Conservation (phyloP, 2,113 vertebrate genomes). For the Ophthalmolycus amberensis region DNA sequence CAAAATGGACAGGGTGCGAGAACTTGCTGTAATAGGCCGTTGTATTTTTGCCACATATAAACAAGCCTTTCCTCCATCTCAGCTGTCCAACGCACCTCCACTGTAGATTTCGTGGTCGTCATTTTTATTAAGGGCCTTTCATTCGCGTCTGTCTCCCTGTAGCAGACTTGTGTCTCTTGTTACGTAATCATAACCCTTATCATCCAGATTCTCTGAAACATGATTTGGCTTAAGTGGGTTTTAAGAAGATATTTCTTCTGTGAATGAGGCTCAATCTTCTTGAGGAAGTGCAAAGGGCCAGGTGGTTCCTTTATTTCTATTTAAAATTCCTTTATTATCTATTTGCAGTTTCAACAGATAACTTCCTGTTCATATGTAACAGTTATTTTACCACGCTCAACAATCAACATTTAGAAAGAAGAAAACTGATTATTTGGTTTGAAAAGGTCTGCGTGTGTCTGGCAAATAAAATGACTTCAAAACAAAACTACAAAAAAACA, state of each 20-base stretch:
- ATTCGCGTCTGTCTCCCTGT: no score
- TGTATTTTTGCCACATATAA: no score
- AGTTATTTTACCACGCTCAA: background rate
- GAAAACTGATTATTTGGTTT: background rate
- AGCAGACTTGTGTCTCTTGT: no score
- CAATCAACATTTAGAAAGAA: background rate
- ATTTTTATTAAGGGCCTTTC: no score
- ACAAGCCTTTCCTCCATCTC: no score
- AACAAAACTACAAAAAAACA: background rate
- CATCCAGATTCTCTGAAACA: no score
- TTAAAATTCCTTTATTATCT: no score
- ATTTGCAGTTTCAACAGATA: background rate
- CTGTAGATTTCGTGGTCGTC: no score
- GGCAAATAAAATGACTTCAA: background rate
- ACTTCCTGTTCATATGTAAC: background rate
- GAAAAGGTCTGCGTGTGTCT: background rate
- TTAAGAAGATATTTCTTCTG: background rate
- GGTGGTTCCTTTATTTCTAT: background rate
- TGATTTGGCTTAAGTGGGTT: background rate
- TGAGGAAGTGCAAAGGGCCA: background rate
- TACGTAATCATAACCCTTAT: no score
- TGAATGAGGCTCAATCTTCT: background rate
- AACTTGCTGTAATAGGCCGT: no score
- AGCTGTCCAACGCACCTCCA: no score
- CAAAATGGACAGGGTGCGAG: no score